These are phyloP conservation scores for Chlorodrepanis virens DNA, from an alignment of 2,113 vertebrate genomes.

Conservation along the genomic window DNA sequence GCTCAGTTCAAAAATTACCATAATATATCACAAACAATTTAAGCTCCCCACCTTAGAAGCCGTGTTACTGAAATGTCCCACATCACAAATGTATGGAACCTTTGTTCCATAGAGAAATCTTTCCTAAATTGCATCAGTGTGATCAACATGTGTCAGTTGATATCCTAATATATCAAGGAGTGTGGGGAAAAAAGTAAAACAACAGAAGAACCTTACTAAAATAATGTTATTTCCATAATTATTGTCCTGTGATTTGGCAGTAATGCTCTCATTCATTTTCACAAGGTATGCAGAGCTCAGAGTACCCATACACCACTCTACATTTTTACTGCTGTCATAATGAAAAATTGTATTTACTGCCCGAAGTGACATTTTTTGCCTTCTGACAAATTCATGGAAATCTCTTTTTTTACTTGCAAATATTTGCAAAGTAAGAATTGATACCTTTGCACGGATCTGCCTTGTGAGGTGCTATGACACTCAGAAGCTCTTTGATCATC, in stretches of 20 bases:
- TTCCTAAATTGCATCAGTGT: neutral
- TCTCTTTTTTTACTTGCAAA: constrained; percentile 61
- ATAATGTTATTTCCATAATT: neutral
- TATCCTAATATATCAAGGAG: neutral
- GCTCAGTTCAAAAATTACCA: neutral
- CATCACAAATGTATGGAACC: neutral
- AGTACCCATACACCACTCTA: neutral
- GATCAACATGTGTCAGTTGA: no score
- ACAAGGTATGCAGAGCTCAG: neutral
- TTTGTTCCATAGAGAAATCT: neutral
- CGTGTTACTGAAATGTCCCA: neutral
- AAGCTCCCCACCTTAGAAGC: neutral
- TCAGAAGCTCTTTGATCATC: constrained; percentile 69
- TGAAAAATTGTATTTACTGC: constrained; percentile 42
- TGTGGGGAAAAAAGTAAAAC: neutral
- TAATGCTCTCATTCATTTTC: neutral
- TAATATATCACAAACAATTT: neutral
- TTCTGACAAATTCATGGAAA: constrained; percentile 60
- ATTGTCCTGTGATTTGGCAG: neutral
- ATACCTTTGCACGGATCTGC: constrained; percentile 45
- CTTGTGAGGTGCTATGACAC: constrained; percentile 44
- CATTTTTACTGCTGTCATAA: neutral
- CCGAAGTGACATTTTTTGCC: constrained; percentile 18
- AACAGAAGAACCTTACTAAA: neutral
- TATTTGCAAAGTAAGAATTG: constrained; percentile 52